These are phyloP conservation scores for Neodiprion pinetum DNA, from an alignment of 1,140 invertebrate genomes.

Conservation along the genomic window DNA sequence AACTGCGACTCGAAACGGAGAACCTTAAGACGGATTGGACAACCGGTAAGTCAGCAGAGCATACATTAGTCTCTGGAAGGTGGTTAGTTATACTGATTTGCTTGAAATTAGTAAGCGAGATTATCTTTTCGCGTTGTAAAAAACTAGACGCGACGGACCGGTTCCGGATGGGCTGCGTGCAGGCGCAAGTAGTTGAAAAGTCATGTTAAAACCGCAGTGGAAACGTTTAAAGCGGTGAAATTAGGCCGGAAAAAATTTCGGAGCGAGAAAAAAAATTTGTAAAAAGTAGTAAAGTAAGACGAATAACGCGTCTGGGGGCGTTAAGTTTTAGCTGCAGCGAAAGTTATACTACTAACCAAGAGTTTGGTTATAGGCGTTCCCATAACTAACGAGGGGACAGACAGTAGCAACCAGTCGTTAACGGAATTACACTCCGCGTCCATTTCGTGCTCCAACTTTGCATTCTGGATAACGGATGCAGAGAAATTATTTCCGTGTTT, in stretches of 20 bases:
- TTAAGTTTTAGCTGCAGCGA: not conserved
- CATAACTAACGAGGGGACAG: not conserved
- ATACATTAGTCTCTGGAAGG: too few species aligned
- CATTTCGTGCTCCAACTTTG: not conserved
- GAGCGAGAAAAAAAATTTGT: not conserved
- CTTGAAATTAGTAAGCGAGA: not conserved
- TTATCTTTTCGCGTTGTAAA: too few species aligned
- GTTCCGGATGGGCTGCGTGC: too few species aligned
- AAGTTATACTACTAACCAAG: not conserved
- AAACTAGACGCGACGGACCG: too few species aligned
- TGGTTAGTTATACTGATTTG: not conserved
- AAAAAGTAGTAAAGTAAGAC: not conserved
- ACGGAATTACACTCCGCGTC: not conserved
- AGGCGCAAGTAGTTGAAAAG: too few species aligned
- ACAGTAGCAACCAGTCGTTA: not conserved
- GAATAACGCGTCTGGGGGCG: not conserved
- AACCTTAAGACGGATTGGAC: too few species aligned
- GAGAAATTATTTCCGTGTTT: too few species aligned
- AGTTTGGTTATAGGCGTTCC: not conserved
- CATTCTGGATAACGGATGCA: too few species aligned
- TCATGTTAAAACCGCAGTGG: too few species aligned
- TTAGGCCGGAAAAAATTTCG: not conserved
- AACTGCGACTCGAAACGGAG: too few species aligned
- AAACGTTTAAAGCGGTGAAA: not conserved
- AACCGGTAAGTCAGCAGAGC: too few species aligned